These are phyloP conservation scores for Acanthiza pusilla DNA, from an alignment of 2,797 vertebrate genomes.

Conservation along the genomic window DNA sequence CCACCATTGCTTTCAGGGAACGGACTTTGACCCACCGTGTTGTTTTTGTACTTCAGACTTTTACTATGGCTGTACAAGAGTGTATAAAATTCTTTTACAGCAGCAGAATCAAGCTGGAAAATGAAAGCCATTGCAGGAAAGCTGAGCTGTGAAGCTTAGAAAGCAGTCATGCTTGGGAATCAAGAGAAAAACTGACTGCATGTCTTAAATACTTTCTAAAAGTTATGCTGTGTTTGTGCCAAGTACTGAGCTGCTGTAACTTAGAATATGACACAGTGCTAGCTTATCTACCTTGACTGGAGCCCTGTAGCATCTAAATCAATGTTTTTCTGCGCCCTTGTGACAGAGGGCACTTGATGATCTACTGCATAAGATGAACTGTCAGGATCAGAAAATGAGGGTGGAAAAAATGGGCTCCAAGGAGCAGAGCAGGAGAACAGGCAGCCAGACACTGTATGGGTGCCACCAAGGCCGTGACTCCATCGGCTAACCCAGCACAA, in stretches of 20 bases:
- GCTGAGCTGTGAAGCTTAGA: background rate
- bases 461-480: background rate
- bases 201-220: background rate
- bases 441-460: background rate
- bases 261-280: background rate
- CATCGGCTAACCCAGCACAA: rapidly evolving
- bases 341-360: background rate
- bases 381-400: background rate
- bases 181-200: background rate
- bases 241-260: background rate
- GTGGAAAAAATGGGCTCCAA: background rate
- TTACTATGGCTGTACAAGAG: background rate
- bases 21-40: background rate
- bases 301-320: background rate
- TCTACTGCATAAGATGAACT: background rate
- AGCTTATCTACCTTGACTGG: background rate
- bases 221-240: background rate
- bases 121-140: background rate
- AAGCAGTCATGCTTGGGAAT: background rate
- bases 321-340: background rate
- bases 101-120: background rate
- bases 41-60: background rate
- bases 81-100: background rate
- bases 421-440: background rate
- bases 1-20: background rate